Evolutionary conservation across 2,797 vertebrate genomes (phyloP).

Genomic region (Megaceryle alcyon): DNA sequence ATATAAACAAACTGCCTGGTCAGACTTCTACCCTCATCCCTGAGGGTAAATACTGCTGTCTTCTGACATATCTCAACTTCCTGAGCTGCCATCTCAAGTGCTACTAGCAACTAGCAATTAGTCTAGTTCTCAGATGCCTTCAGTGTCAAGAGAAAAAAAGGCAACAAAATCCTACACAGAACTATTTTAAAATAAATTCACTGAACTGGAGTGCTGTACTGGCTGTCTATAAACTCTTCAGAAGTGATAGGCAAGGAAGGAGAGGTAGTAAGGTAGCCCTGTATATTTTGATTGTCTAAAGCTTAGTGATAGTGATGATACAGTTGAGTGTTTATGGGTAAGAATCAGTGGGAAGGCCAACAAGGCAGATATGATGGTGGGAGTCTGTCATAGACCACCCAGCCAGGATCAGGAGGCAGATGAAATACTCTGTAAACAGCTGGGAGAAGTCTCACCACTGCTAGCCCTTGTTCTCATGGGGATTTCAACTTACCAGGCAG

Average conservation of each 20-base stretch:
- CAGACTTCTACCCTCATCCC: not conserved
- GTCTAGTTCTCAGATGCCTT: not conserved
- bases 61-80: not conserved
- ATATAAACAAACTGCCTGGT: conserved; percentile 31
- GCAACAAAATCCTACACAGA: not conserved
- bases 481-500: not conserved
- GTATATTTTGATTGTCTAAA: not conserved
- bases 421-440: not conserved
- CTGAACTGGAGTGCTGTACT: not conserved
- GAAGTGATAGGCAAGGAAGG: not conserved
- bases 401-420: not conserved
- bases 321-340: not conserved
- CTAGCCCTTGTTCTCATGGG: not conserved
- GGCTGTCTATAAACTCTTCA: not conserved
- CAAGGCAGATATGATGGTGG: not conserved
- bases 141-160: not conserved
- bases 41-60: not conserved
- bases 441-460: not conserved
- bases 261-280: not conserved
- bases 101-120: not conserved
- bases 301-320: not conserved
- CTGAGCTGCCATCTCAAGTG: not conserved
- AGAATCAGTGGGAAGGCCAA: not conserved
- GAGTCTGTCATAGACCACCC: not conserved
- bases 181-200: not conserved